Base-by-base conservation (phyloP, 2,888 invertebrate species). In the Creontiades dilutus region DNA sequence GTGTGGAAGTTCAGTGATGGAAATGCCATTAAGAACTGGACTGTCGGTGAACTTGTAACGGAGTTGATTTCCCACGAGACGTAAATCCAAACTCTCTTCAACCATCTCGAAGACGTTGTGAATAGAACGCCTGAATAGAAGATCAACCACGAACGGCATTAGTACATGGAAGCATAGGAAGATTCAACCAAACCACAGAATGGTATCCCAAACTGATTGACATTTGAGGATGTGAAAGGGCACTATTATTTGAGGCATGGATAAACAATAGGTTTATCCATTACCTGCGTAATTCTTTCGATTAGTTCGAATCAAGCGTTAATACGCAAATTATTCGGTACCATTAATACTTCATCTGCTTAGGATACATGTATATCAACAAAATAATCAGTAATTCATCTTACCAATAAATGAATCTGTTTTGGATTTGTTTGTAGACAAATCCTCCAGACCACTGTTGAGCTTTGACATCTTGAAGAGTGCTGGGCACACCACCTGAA, bases 351-450 rank as follows among this genome's bases (percentile, higher is more conserved):
- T n/a, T n/a, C n/a, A n/a, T n/a, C n/a, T n/a, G n/a, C n/a, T n/a
- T n/a, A n/a, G n/a, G n/a, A n/a, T n/a, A n/a, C n/a, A n/a, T n/a
- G n/a, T n/a, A n/a, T n/a, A n/a, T n/a, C n/a, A n/a, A n/a, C n/a
- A n/a, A n/a, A n/a, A n/a, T n/a, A n/a, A n/a, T n/a, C n/a, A n/a
- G n/a, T n/a, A 37, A 37, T 37, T 37, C 37, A 37, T 23, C 86
- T 93, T 94, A 97, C 97, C 98, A 99, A 93, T 97, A 97, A 92
- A 99, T 97, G 92, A 98, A 98, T 91, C 98, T 94, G 93, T 98
- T 95, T 19, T 95, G 94, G 16, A 95, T 94, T 93, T 97, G 96
- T 93, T 95, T 95, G 93, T 96, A 98, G 92, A 96, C 96, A 93
- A 96, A 98, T 28, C 98, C 98, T 76, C 98, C 98, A 27, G 98